Conservation (phyloP, 1,140 invertebrate genomes). For the Limonius californicus region DNA sequence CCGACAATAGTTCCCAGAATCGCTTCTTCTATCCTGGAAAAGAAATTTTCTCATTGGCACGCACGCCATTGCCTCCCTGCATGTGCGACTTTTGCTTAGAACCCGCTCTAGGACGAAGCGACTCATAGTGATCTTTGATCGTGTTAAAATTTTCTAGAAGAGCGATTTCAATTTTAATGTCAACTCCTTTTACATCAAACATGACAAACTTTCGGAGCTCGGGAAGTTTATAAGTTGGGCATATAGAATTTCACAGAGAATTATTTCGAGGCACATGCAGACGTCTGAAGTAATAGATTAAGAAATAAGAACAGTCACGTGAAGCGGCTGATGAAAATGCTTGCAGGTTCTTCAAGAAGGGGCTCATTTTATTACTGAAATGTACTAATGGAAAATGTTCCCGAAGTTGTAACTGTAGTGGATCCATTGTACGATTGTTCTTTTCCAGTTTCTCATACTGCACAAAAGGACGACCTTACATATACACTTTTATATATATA, state of each 20-base stretch:
- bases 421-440: too few relatives aligned
- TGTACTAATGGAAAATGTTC: too few relatives aligned
- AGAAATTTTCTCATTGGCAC: too few relatives aligned
- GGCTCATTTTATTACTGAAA: background rate
- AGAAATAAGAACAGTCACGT: slow-evolving; percentile 43
- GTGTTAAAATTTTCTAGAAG: slow-evolving; percentile 42
- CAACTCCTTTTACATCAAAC: slow-evolving; percentile 47
- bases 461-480: too few relatives aligned
- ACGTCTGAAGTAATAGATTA: slow-evolving; percentile 42
- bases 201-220: slow-evolving; percentile 38
- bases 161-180: slow-evolving; percentile 47
- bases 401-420: too few relatives aligned
- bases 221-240: slow-evolving; percentile 44
- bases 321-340: slow-evolving; percentile 16
- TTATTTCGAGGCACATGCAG: slow-evolving; percentile 42
- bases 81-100: background rate
- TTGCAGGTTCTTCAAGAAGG: slow-evolving; percentile 2
- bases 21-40: too few relatives aligned
- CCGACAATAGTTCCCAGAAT: too few relatives aligned
- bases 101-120: background rate
- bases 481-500: too few relatives aligned
- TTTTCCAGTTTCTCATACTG: too few relatives aligned
- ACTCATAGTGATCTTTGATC: slow-evolving; percentile 45
- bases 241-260: slow-evolving; percentile 45
- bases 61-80: too few relatives aligned